Percentiles rank a stretch among this genome's conserved stretches.
Conservation (phyloP, 1,140 invertebrate genomes). For the Zelostemma sp. region DNA sequence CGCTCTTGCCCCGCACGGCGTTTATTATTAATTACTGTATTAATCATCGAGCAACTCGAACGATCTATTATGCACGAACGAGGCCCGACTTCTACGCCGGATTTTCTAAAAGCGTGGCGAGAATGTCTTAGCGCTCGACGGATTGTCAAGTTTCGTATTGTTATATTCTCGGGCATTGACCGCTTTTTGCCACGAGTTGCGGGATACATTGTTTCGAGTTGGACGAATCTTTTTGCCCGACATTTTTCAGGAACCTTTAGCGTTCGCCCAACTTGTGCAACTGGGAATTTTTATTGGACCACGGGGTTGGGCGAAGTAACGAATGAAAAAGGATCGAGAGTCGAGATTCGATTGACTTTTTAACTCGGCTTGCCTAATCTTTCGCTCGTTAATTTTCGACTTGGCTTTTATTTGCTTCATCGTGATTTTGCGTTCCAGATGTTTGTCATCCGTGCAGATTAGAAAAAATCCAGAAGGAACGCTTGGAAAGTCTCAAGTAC, state of each 20-base stretch:
- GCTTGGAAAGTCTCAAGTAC: conserved; percentile 63
- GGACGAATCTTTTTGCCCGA: no score
- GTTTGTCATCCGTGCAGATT: conserved; percentile 58
- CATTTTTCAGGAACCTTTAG: no score
- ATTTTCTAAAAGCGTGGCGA: conserved; percentile 41
- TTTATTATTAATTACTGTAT: conserved; percentile 71
- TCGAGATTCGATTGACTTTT: no score
- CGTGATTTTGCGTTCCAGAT: conserved; percentile 51
- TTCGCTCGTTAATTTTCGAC: neutral
- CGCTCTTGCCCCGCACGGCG: conserved; percentile 56
- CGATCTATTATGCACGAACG: conserved; percentile 68
- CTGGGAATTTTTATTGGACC: no score
- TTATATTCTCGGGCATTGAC: neutral
- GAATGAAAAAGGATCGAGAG: no score
- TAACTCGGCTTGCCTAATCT: no score
- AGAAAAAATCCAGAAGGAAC: conserved; percentile 60
- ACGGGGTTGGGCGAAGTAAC: no score
- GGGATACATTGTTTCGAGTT: no score
- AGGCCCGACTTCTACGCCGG: conserved; percentile 52
- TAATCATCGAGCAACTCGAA: conserved; percentile 64
- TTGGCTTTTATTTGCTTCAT: no score
- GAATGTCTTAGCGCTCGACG: conserved; percentile 30
- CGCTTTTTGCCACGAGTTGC: neutral
- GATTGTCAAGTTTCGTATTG: neutral
- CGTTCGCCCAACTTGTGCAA: no score